phyloP scores from a whole-genome alignment of 2,797 vertebrate species.

The Lophotriccus pileatus region DNA sequence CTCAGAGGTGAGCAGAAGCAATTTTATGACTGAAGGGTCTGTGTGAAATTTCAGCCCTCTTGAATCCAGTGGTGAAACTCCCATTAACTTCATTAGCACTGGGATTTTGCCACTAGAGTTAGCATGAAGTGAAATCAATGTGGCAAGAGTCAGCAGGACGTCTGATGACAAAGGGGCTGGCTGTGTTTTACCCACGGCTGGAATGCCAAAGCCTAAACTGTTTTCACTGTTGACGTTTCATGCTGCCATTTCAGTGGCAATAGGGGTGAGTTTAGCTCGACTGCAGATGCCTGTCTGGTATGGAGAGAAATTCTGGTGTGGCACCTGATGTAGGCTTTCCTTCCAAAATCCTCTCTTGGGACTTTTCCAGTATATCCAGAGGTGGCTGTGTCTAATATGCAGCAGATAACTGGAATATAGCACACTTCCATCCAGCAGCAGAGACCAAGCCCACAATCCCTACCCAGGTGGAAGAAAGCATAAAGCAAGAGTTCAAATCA shows the following conservation, averaged over 20 bases:
- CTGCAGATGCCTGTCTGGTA: background rate
- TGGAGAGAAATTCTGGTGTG: background rate
- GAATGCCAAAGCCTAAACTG: background rate
- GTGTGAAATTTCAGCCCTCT: background rate
- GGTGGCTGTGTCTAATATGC: background rate
- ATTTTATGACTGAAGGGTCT: slow-evolving; percentile 15
- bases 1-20: slow-evolving; percentile 34
- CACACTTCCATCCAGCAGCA: background rate
- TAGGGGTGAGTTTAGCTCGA: background rate
- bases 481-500: background rate
- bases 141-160: background rate
- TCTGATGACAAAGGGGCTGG: slow-evolving; percentile 7
- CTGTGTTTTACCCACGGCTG: background rate
- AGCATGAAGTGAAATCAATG: background rate
- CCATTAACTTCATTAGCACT: background rate
- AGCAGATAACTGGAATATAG: background rate
- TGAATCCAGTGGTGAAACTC: background rate
- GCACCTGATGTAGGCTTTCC: background rate
- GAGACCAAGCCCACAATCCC: background rate
- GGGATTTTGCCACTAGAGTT: slow-evolving; percentile 20
- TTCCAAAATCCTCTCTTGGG: background rate
- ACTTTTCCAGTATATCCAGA: background rate
- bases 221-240: background rate
- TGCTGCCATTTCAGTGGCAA: background rate
- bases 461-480: background rate